Evolutionary conservation across 2,113 vertebrate species (phyloP).

Genomic region (Hypanus sabinus): DNA sequence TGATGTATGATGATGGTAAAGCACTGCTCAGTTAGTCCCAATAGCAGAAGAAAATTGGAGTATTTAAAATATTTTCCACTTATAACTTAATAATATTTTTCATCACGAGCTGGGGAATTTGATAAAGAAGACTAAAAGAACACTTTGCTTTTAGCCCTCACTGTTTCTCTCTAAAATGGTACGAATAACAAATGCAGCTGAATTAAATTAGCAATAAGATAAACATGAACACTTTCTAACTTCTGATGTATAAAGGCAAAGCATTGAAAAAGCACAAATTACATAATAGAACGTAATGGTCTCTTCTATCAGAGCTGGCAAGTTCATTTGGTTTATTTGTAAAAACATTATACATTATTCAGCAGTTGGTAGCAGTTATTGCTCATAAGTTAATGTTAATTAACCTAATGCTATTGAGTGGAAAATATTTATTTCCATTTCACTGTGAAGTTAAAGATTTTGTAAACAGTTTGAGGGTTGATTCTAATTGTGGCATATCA

Average conservation of each 20-base stretch:
- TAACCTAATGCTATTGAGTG: not conserved
- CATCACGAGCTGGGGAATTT: not conserved
- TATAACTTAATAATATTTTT: not conserved
- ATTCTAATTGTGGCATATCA: not conserved
- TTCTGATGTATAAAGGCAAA: not conserved
- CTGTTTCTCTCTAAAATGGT: not conserved
- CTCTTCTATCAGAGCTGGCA: not conserved
- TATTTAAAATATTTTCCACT: not conserved
- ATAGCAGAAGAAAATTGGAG: not conserved
- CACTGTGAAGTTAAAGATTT: slow-evolving; percentile 15
- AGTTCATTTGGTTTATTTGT: not conserved
- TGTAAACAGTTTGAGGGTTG: not conserved
- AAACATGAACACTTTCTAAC: not conserved
- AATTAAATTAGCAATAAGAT: not conserved
- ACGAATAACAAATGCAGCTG: not conserved
- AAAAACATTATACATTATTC: slow-evolving; percentile 3
- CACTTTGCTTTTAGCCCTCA: not conserved
- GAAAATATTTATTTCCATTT: not conserved
- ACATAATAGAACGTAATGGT: not conserved
- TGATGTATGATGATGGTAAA: not conserved
- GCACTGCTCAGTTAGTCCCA: not conserved
- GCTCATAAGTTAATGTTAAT: slow-evolving; percentile 16
- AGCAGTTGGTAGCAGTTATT: not conserved
- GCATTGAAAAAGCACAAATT: not conserved
- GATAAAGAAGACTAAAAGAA: not conserved